Evolutionary conservation across 2,113 vertebrate genomes (phyloP).

Genomic region (Herpetotheres cachinnans): DNA sequence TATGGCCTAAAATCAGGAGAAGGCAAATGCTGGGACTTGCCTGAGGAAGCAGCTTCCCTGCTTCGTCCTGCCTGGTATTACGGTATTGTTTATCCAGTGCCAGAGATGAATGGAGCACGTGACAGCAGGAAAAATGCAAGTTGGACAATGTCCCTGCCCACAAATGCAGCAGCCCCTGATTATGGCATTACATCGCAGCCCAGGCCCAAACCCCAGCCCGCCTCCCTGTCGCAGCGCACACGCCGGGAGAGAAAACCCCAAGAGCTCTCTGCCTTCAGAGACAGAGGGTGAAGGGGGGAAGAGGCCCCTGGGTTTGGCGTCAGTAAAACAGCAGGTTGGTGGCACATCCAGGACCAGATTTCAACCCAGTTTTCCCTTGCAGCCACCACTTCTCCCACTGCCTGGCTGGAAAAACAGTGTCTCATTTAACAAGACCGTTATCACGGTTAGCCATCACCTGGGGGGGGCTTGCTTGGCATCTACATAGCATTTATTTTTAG

Average conservation of each 20-base stretch:
- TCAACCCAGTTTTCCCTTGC: background rate
- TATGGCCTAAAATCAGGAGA: background rate
- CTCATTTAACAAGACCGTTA: rapidly evolving
- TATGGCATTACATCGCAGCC: constrained; percentile 32
- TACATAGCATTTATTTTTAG: background rate
- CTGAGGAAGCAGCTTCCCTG: constrained; percentile 42
- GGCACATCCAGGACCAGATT: background rate
- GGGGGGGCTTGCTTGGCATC: background rate
- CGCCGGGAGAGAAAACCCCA: background rate
- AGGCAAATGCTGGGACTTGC: constrained; percentile 38
- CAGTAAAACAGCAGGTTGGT: background rate
- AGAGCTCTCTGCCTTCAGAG: background rate
- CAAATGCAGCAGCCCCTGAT: constrained; percentile 48
- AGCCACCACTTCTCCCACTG: background rate
- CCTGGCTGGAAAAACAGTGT: background rate
- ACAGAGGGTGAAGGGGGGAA: background rate
- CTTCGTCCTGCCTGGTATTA: constrained; percentile 52
- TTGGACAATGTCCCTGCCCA: constrained; percentile 57
- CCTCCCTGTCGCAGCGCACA: background rate
- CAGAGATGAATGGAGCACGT: constrained; percentile 65
- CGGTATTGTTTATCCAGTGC: constrained; percentile 58
- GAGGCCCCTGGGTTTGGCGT: rapidly evolving
- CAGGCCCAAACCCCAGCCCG: constrained; percentile 8
- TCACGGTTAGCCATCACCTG: background rate
- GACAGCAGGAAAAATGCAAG: constrained; percentile 59